Evolutionary conservation across 2,888 invertebrate species (phyloP).

Genomic region (Tenthredo amoena): DNA sequence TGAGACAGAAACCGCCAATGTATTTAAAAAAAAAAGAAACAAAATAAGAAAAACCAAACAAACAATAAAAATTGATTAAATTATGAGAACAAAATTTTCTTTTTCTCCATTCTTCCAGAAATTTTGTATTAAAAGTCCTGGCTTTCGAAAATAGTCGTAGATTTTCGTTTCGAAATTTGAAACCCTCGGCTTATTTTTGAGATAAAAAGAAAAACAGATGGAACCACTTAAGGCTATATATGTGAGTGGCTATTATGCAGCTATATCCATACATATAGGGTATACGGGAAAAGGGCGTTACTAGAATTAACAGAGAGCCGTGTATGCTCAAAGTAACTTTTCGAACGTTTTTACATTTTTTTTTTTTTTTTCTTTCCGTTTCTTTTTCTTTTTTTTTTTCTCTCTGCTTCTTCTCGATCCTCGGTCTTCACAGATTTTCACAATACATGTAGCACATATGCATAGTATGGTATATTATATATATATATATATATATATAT

Average conservation of each 20-base stretch:
- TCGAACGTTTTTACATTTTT: neutral
- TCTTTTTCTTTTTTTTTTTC: neutral
- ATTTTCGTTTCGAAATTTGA: neutral
- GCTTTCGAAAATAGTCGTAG: neutral
- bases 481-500: no score
- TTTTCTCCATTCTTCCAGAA: neutral
- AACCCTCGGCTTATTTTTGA: neutral
- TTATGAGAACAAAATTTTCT: neutral
- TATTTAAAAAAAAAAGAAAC: neutral
- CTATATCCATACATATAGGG: neutral
- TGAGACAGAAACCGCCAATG: neutral
- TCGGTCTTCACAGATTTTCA: neutral
- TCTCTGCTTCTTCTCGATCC: neutral
- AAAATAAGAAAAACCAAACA: neutral
- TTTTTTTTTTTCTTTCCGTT: neutral
- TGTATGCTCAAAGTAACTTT: neutral
- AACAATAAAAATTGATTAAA: neutral
- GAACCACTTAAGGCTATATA: conserved; percentile 8
- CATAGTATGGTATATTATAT: no score
- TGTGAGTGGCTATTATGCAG: neutral
- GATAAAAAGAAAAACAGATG: conserved; percentile 39
- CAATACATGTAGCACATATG: no score
- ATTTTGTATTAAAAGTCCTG: neutral
- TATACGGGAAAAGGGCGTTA: neutral
- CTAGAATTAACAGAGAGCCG: neutral